A percentile compares a stretch with the other conserved stretches of the same genome.
Conservation (phyloP, 2,797 vertebrate genomes). For the Poecilia picta region DNA sequence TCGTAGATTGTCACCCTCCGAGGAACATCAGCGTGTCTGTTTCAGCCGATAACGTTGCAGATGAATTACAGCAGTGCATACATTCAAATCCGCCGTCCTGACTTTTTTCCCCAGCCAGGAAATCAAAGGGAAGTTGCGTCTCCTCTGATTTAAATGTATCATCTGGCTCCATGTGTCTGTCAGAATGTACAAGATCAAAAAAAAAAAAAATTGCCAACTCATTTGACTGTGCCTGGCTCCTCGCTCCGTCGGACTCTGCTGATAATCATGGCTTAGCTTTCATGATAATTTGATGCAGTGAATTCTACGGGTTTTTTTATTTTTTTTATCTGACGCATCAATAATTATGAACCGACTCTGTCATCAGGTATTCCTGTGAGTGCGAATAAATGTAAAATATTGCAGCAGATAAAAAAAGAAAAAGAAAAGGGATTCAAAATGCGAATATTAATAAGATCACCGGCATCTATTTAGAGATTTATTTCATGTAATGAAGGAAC, state of each 20-base stretch:
- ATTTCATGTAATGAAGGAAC: conserved; percentile 47
- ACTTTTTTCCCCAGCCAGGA: conserved; percentile 40
- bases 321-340: conserved; percentile 5
- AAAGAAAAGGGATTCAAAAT: conserved; percentile 21
- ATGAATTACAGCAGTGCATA: conserved; percentile 57
- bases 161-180: conserved; percentile 8
- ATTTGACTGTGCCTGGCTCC: conserved; percentile 10
- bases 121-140: conserved; percentile 59
- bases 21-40: conserved; percentile 43
- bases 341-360: conserved; percentile 8
- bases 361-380: background rate
- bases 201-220: conserved; percentile 22
- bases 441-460: conserved; percentile 36
- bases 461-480: conserved; percentile 35
- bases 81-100: conserved; percentile 48
- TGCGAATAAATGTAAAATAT: conserved; percentile 13
- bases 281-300: conserved; percentile 8
- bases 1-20: conserved; percentile 11
- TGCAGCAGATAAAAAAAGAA: background rate
- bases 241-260: conserved; percentile 6
- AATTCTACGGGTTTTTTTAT: background rate
- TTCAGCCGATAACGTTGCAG: conserved; percentile 52
- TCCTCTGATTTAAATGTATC: conserved; percentile 46
- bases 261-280: conserved; percentile 20
- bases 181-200: conserved; percentile 37